Evolutionary conservation across 2,888 invertebrate genomes (phyloP), one percentile per base, ranked within the genome.

Genomic region (Chironomus tentans): DNA sequence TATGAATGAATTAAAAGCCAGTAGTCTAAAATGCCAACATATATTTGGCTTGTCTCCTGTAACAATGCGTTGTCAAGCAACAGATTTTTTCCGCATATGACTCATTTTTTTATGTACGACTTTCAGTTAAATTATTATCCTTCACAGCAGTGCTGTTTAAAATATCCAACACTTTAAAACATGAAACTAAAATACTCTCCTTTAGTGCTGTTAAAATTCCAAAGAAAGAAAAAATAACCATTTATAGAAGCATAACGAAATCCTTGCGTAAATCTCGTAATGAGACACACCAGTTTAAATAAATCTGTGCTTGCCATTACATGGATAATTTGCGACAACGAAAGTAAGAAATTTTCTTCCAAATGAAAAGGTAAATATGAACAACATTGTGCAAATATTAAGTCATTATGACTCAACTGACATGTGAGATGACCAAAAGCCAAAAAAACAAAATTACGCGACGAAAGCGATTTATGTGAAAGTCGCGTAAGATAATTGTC

Each of bases 311-410:
- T 38, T 4, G 38, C 38, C 38, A 38, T 38, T 38, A 38, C 38
- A 38, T 38, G 38, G 38, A 10, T 10, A 28, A 47, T 71, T 71
- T 28, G 15, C n/a, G 15, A 1, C 71, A 56, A 56, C 12, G 71
- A 71, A 71, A 71, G 71, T 48, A 38, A 38, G 46, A 70, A 70
- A 70, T 21, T 70, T 70, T 5, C 21, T 12, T 24, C 18, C 15
- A 62, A 10, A 62, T n/a, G 62, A 21, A 62, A 21, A 62, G 10
- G 24, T 22, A 65, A 65, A 65, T 4, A 65, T 13, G 13, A 65
- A 65, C 56, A n/a, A 65, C 1, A 22, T 65, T 24, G 65, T 65
- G 65, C 65, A 65, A 24, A 24, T 65, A 65, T 65, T 65, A 65
- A 65, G 65, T 65, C 65, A 21, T 65, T 65, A 65, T 65, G 65